Evolutionary conservation across 1,140 invertebrate genomes (phyloP).

Genomic region (Drosophila ohnishii): DNA sequence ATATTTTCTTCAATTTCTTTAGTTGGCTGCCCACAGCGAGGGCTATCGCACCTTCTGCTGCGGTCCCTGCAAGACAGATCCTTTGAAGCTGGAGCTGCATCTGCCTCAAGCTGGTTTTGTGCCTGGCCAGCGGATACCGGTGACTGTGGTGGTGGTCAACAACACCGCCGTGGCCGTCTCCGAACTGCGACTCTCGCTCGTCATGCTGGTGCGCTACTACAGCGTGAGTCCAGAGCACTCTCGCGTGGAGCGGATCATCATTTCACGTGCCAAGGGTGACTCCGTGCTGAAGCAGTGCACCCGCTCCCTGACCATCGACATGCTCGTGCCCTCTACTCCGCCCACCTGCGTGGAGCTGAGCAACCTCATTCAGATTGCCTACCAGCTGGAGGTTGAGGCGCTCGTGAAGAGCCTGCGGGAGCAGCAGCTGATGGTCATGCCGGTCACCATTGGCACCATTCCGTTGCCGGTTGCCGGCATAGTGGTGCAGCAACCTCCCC

Average conservation of each 20-base stretch:
- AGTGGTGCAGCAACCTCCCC: conserved; percentile 67
- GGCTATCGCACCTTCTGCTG: conserved; percentile 75
- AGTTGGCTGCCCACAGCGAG: conserved; percentile 69
- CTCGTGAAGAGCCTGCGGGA: conserved; percentile 79
- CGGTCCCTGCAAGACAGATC: conserved; percentile 76
- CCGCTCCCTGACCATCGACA: conserved; percentile 63
- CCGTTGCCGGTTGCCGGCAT: conserved; percentile 76
- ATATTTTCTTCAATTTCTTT: not conserved
- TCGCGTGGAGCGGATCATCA: conserved; percentile 84
- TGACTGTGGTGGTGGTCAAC: conserved; percentile 71
- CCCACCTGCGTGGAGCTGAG: conserved; percentile 88
- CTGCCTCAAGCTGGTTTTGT: conserved; percentile 78
- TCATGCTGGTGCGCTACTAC: conserved; percentile 82
- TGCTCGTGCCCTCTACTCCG: conserved; percentile 87
- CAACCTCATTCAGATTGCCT: conserved; percentile 86
- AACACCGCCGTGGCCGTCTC: conserved; percentile 84
- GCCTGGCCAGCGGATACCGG: conserved; percentile 73
- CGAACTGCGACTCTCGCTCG: conserved; percentile 83
- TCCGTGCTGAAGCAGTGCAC: conserved; percentile 83
- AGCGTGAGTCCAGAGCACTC: conserved; percentile 85
- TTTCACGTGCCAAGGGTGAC: conserved; percentile 84
- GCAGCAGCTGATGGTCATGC: conserved; percentile 83
- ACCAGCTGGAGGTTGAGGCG: conserved; percentile 86
- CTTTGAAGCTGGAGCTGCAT: conserved; percentile 69
- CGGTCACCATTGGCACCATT: conserved; percentile 85